Evolutionary conservation across 2,113 vertebrate genomes (phyloP).

Genomic region (Platysteira castanea): DNA sequence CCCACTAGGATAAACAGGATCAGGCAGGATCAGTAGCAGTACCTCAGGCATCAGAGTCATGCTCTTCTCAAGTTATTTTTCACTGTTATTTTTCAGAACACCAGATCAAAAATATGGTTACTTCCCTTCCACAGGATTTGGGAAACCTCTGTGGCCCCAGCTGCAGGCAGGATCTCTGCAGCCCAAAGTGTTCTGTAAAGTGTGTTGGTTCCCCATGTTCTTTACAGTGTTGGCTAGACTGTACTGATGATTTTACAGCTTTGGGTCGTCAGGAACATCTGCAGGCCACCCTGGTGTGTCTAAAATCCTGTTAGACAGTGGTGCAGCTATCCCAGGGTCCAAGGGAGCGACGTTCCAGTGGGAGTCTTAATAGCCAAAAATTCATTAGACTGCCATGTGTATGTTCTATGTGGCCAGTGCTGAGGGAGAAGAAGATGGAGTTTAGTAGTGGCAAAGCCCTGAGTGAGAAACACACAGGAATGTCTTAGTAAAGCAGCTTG

Average conservation of each 20-base stretch:
- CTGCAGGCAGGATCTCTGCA: neutral
- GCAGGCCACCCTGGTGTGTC: neutral
- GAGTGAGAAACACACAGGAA: neutral
- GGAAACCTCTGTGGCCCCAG: neutral
- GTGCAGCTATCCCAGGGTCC: neutral
- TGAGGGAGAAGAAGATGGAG: neutral
- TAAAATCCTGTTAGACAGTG: neutral
- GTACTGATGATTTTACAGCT: neutral
- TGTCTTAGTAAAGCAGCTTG: neutral
- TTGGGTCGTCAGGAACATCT: neutral
- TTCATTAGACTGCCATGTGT: neutral
- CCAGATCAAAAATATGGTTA: neutral
- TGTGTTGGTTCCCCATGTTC: neutral
- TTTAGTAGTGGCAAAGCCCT: neutral
- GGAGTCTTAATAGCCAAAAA: neutral
- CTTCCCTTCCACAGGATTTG: neutral
- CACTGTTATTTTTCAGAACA: neutral
- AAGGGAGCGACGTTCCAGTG: neutral
- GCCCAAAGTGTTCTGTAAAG: neutral
- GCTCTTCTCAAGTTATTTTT: neutral
- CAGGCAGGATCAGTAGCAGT: neutral
- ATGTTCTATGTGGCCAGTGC: neutral
- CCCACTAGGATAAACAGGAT: neutral
- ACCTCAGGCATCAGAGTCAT: neutral
- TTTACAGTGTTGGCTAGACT: neutral